Conservation (phyloP, 2,797 vertebrate species). For the Pangasius macronema region DNA sequence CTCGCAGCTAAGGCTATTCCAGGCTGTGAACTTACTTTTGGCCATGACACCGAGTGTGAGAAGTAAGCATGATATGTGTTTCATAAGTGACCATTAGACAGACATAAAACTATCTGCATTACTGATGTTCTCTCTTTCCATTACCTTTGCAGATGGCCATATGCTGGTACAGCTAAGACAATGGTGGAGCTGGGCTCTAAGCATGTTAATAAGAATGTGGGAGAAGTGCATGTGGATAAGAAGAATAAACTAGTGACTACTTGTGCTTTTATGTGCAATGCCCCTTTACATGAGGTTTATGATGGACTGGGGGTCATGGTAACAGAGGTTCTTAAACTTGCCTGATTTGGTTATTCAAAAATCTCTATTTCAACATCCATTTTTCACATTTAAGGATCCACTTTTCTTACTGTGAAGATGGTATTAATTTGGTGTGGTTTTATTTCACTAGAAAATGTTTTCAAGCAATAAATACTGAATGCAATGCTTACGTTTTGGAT, state of each 20-base stretch:
- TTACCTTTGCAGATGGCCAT: slow-evolving; percentile 75
- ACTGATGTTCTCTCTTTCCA: background rate
- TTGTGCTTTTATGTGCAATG: slow-evolving; percentile 85
- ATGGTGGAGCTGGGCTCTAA: slow-evolving; percentile 81
- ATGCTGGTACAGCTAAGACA: slow-evolving; percentile 71
- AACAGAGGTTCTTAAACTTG: slow-evolving; percentile 77
- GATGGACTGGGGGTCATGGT: slow-evolving; percentile 84
- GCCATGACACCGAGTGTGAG: slow-evolving; percentile 83
- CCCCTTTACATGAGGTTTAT: slow-evolving; percentile 78
- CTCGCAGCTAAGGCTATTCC: slow-evolving; percentile 85
- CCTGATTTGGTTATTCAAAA: slow-evolving; percentile 56
- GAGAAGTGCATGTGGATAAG: slow-evolving; percentile 76
- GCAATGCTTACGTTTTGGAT: background rate
- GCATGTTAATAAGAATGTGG: slow-evolving; percentile 80
- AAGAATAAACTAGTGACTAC: slow-evolving; percentile 85
- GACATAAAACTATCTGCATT: background rate
- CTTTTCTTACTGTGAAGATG: background rate
- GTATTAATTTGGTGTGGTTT: slow-evolving; percentile 21
- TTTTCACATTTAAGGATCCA: background rate
- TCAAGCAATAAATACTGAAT: background rate
- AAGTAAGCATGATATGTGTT: slow-evolving; percentile 55
- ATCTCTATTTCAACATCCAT: background rate
- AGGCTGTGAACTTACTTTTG: slow-evolving; percentile 89
- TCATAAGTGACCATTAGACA: background rate
- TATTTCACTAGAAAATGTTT: background rate